Evolutionary conservation across 2,113 vertebrate genomes (phyloP).

Genomic region (Nothobranchius kuhntae): DNA sequence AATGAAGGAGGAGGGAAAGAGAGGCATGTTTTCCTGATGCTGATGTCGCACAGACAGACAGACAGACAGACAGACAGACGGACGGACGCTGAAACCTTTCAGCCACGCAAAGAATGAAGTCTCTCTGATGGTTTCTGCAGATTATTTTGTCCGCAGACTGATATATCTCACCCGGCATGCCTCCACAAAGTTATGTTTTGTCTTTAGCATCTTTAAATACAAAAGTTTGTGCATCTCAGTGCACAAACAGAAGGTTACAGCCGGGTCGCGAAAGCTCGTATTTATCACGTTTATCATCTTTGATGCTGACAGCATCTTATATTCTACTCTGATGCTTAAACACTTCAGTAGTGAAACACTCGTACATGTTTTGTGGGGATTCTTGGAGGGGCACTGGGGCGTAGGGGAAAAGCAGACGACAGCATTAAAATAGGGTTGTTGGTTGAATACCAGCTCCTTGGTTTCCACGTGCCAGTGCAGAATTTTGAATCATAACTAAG

Average conservation of each 20-base stretch:
- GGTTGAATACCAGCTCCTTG: too few species aligned
- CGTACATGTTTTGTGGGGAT: too few species aligned
- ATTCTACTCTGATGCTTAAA: background rate
- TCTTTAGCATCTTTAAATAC: conserved; percentile 40
- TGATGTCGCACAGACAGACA: conserved; percentile 40
- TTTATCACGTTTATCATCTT: background rate
- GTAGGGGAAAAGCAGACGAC: too few species aligned
- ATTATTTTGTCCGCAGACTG: conserved; percentile 46
- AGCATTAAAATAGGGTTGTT: too few species aligned
- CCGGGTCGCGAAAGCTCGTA: conserved; percentile 18
- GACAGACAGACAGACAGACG: background rate
- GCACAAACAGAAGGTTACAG: conserved; percentile 20
- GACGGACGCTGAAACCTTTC: conserved; percentile 35
- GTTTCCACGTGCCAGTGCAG: too few species aligned
- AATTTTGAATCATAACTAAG: too few species aligned
- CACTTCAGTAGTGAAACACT: conserved; percentile 1
- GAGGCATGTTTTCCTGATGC: conserved; percentile 29
- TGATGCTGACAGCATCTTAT: background rate
- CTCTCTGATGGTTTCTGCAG: conserved; percentile 35
- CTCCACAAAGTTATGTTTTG: conserved; percentile 56
- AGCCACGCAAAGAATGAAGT: conserved; percentile 61
- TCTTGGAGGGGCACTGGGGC: too few species aligned
- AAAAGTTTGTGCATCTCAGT: conserved; percentile 20
- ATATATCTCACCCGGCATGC: conserved; percentile 26
- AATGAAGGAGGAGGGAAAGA: conserved; percentile 39